These are phyloP conservation scores for Cyaniris semiargus DNA, from an alignment of 2,888 invertebrate species.

Conservation along the genomic window DNA sequence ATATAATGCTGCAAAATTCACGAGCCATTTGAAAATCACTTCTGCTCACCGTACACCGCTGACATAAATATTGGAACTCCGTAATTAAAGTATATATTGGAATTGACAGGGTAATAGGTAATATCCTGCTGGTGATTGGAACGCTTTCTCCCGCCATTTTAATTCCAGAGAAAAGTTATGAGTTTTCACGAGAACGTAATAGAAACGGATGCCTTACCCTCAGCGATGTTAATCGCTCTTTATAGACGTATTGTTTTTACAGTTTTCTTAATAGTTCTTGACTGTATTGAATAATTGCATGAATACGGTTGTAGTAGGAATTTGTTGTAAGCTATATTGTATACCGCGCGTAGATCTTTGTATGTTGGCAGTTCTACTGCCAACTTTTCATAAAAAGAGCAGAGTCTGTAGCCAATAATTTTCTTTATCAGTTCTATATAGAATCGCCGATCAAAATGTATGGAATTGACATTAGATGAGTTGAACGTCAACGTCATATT, in stretches of 20 bases:
- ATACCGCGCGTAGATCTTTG: too few relatives aligned
- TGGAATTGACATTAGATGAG: too few relatives aligned
- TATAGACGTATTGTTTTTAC: constrained; percentile 5
- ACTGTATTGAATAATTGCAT: not conserved
- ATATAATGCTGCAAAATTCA: not conserved
- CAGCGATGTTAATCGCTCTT: constrained; percentile 11
- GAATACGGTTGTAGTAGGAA: not conserved
- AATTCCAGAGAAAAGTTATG: constrained; percentile 43
- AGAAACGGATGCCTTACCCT: constrained; percentile 29
- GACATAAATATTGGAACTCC: constrained; percentile 47
- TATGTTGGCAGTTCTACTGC: too few relatives aligned
- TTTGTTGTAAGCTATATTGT: not conserved
- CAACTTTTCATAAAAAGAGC: too few relatives aligned
- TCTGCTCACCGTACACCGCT: constrained; percentile 36
- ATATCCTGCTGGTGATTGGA: constrained; percentile 45
- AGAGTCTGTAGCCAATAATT: too few relatives aligned
- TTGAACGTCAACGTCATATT: too few relatives aligned
- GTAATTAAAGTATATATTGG: constrained; percentile 41
- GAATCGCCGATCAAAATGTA: too few relatives aligned
- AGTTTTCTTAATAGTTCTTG: constrained; percentile 12
- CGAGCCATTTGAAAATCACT: not conserved
- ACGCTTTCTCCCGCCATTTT: constrained; percentile 45
- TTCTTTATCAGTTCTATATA: too few relatives aligned
- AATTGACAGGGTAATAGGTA: constrained; percentile 45
- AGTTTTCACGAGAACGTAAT: constrained; percentile 33